Base-by-base conservation (phyloP, 2,797 vertebrate species). In the Kryptolebias ocellatus region DNA sequence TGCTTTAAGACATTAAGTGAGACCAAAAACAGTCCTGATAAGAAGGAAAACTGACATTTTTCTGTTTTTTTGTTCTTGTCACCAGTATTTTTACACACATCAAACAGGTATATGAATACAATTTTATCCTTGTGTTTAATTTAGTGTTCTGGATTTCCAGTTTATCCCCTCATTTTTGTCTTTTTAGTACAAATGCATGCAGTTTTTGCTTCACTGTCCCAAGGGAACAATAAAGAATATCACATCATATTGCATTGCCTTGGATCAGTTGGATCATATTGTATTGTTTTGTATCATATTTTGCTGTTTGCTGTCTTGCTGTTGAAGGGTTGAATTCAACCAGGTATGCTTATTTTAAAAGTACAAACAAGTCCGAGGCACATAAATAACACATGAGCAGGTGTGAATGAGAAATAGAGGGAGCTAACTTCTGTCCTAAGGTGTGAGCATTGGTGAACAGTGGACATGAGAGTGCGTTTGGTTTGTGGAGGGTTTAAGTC, bases 51-150 rank as follows among this genome's bases (percentile, higher is more conserved):
- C 3, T 51, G 31, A 52, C 8, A 24, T 29, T 44, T 77, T 60
- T 57, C 18, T 42, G 53, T 28, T 73, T 81, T 84, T 61, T 79
- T 72, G 1, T 75, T 79, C 28, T 81, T 81, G 79, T 83, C 75
- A 79, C 84, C 78, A 78, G 71, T 76, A 75, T 81, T 79, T 1
- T 34, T 53, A 44, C 67, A 45, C 0, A 4, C n/a, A 49, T 10
- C 47, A 49, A 49, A 49, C 46, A 17, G n/a, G 46, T 46, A 17
- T 17, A 16, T 46, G 45, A 17, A 16, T 6, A 5, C 17, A n/a
- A 8, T 55, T 16, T 29, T 53, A 27, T 53, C 12, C 9, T 29
- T 12, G 24, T 37, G 16, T 74, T 67, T 9, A 47, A 24, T 58
- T 64, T 56, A 24, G 61, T 16, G 60, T 53, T n/a, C 39, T 37